phyloP scores from a whole-genome alignment of 2,797 vertebrate genomes.

The Trachops cirrhosus region DNA sequence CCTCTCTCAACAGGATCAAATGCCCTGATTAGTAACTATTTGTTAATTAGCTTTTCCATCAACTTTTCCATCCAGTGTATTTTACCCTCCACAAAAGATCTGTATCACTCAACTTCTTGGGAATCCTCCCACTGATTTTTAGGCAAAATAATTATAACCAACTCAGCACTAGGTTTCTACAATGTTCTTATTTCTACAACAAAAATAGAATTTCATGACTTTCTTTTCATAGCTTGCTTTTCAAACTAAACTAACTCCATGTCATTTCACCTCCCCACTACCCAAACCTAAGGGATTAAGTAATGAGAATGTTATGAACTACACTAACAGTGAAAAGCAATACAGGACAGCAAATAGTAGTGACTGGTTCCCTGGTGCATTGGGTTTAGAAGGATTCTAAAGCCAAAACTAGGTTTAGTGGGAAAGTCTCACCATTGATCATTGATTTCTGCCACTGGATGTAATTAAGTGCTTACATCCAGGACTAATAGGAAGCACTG shows the following conservation, averaged over 20 bases:
- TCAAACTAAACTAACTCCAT: slow-evolving; percentile 26
- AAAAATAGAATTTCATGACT: slow-evolving; percentile 54
- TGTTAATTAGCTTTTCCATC: slow-evolving; percentile 58
- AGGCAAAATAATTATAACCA: slow-evolving; percentile 8
- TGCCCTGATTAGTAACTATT: slow-evolving; percentile 46
- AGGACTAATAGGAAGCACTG: slow-evolving; percentile 1
- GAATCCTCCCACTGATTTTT: slow-evolving; percentile 53
- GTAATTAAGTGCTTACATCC: background rate
- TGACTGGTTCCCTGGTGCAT: background rate
- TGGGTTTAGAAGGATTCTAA: background rate
- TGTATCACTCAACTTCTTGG: slow-evolving; percentile 49
- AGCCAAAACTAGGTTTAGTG: background rate
- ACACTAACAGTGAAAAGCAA: background rate
- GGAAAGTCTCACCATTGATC: background rate
- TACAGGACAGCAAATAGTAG: background rate
- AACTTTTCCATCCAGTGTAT: slow-evolving; percentile 36
- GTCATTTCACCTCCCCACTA: background rate
- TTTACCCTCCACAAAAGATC: slow-evolving; percentile 49
- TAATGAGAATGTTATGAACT: slow-evolving; percentile 1
- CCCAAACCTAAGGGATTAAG: background rate
- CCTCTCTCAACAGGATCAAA: slow-evolving; percentile 48
- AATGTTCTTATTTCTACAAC: slow-evolving; percentile 1
- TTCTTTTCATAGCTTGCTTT: slow-evolving; percentile 49
- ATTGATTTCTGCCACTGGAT: background rate
- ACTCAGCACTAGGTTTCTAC: slow-evolving; percentile 25